Conservation (phyloP, 2,888 invertebrate species). For the Cheilosia impressa region DNA sequence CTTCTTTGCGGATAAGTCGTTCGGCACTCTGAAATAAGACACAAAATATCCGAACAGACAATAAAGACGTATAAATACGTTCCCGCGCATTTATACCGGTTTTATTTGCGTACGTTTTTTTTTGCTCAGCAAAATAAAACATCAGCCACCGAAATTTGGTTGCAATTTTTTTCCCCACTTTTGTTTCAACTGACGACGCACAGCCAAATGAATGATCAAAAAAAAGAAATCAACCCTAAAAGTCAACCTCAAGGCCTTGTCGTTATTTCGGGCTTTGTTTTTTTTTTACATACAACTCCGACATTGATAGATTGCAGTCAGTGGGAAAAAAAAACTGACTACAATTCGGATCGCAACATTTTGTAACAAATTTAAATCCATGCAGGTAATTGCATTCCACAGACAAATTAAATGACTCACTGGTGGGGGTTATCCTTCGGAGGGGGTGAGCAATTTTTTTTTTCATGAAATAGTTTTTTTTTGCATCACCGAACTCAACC, state of each 20-base stretch:
- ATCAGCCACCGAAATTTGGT: slow-evolving; percentile 9
- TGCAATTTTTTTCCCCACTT: slow-evolving; percentile 2
- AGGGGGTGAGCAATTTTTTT: background rate
- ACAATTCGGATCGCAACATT: slow-evolving; percentile 4
- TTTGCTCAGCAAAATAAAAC: slow-evolving; percentile 4
- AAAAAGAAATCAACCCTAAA: slow-evolving; percentile 8
- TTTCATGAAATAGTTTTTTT: background rate
- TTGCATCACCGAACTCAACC: background rate
- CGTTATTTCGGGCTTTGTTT: slow-evolving; percentile 15
- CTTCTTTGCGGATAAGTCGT: slow-evolving; percentile 4
- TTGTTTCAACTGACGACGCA: slow-evolving; percentile 14
- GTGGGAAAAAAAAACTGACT: slow-evolving; percentile 23
- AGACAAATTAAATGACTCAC: slow-evolving; percentile 33
- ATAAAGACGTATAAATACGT: slow-evolving; percentile 11
- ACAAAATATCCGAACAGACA: slow-evolving; percentile 23
- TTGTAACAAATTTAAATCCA: slow-evolving; percentile 45
- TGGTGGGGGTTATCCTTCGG: slow-evolving; percentile 31
- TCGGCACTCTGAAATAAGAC: slow-evolving; percentile 4
- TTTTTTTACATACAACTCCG: slow-evolving; percentile 4
- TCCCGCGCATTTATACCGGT: slow-evolving; percentile 30
- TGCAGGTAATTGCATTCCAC: slow-evolving; percentile 60
- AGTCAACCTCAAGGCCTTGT: slow-evolving; percentile 56
- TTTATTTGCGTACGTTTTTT: slow-evolving; percentile 13
- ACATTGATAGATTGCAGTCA: slow-evolving; percentile 63
- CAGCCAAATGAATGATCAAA: slow-evolving; percentile 5